Percentiles rank a stretch among this genome's conserved stretches.
Evolutionary conservation across 2,113 vertebrate genomes (phyloP).

Genomic region (Podarcis muralis): DNA sequence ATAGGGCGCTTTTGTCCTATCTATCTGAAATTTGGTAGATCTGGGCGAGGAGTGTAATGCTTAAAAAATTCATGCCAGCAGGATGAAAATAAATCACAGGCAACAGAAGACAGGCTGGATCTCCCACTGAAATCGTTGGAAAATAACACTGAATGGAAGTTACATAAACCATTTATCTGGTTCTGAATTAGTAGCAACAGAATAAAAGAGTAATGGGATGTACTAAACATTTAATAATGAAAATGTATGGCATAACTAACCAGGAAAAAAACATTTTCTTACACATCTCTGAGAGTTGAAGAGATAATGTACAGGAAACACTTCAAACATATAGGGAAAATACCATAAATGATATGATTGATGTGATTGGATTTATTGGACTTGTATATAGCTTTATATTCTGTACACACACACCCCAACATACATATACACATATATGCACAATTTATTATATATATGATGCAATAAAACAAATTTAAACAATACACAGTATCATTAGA

Average conservation of each 20-base stretch:
- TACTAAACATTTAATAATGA: not conserved
- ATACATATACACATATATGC: not conserved
- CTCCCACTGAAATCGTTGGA: not conserved
- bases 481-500: too few species aligned
- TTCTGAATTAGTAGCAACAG: not conserved
- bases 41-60: too few species aligned
- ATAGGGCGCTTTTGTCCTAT: too few species aligned
- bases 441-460: too few species aligned
- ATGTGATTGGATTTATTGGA: not conserved
- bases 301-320: not conserved
- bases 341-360: not conserved
- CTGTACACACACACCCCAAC: too few species aligned
- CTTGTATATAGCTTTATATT: too few species aligned
- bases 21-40: too few species aligned
- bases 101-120: too few species aligned
- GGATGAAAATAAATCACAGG: too few species aligned
- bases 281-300: not conserved
- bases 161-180: not conserved
- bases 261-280: not conserved
- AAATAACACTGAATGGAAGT: not conserved
- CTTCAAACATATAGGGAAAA: not conserved
- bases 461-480: too few species aligned
- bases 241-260: not conserved
- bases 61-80: too few species aligned
- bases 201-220: not conserved